Percentiles rank a stretch among this genome's conserved stretches.
Evolutionary conservation across 1,140 invertebrate genomes (phyloP).

Genomic region (Meteorus sp.): DNA sequence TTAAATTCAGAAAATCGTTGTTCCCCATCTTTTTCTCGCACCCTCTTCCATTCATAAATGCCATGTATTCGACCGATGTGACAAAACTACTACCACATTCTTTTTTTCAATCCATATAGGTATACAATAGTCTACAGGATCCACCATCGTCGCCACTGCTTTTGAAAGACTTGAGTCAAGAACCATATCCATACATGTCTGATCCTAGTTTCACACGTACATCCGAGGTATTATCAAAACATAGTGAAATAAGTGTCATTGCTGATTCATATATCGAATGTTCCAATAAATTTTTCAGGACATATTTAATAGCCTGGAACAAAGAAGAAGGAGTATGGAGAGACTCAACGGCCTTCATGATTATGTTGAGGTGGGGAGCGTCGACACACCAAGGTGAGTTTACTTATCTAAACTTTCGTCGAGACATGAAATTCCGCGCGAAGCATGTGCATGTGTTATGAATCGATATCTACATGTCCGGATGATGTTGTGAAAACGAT

Average conservation of each 20-base stretch:
- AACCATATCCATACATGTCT: constrained; percentile 45
- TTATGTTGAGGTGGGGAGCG: constrained; percentile 39
- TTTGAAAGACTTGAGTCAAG: constrained; percentile 47
- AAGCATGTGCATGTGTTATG: no score
- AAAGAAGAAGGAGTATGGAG: constrained; percentile 52
- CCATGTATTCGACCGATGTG: not conserved
- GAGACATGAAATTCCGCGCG: no score
- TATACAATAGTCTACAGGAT: constrained; percentile 55
- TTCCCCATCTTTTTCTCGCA: no score
- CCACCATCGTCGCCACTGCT: constrained; percentile 50
- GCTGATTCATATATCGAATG: not conserved
- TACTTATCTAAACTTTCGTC: not conserved
- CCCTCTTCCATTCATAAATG: not conserved
- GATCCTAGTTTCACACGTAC: constrained; percentile 56
- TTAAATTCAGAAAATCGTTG: not conserved
- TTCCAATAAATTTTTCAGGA: constrained; percentile 40
- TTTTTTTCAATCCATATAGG: constrained; percentile 34
- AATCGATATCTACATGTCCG: no score
- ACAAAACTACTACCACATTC: not conserved
- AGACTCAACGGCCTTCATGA: constrained; percentile 50
- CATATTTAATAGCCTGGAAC: constrained; percentile 54
- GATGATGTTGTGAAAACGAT: no score
- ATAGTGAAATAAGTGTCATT: not conserved
- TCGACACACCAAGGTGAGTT: constrained; percentile 41
- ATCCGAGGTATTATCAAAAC: constrained; percentile 46